Base-by-base conservation (phyloP, 2,113 vertebrate species). In the Butastur rufipennis region DNA sequence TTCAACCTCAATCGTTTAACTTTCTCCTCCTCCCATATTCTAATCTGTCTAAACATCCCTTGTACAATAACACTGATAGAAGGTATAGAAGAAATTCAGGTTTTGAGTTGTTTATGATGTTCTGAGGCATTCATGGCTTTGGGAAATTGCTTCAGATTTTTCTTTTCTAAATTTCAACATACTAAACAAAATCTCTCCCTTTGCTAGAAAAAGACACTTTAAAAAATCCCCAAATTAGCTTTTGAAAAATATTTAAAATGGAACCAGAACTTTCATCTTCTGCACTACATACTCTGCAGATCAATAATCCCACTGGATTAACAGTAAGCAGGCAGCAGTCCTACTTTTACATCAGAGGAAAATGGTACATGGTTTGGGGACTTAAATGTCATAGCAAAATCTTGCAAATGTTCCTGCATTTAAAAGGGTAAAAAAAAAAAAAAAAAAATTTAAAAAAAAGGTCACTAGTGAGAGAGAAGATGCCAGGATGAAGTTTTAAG, bases 251-350 rank as follows among this genome's bases (percentile, higher is more conserved):
- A 96, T 93, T 97, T 96, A 78, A 96, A 81, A 95, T 56, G 36
- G 71, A 86, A 95, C 50, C 17, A 95, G 71, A 86, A 73, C 93
- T 96, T 97, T 97, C 67, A 95, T 97, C 88, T 94, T 92, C 67
- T 80, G 40, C 45, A 68, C 65, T 72, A 75, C 27, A 58, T 94
- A 86, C 40, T 91, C 81, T 93, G 55, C 40, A 82, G 70, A 97
- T 96, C 95, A 90, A 97, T 96, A 97, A 97, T 40, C 77, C 93
- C 89, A 84, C 83, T 78, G 88, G 79, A 97, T 84, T 91, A 95
- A 96, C 87, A 95, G 86, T 93, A 96, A 97, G 80, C 93, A 89
- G 66, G 95, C 94, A 91, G 87, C 40, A 81, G 34, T 38, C 59
- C 67, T 71, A 34, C 87, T 82, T 93, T 93, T 81, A 65, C 23